Base-by-base conservation (phyloP, 2,888 invertebrate species). In the Bembecia ichneumoniformis region DNA sequence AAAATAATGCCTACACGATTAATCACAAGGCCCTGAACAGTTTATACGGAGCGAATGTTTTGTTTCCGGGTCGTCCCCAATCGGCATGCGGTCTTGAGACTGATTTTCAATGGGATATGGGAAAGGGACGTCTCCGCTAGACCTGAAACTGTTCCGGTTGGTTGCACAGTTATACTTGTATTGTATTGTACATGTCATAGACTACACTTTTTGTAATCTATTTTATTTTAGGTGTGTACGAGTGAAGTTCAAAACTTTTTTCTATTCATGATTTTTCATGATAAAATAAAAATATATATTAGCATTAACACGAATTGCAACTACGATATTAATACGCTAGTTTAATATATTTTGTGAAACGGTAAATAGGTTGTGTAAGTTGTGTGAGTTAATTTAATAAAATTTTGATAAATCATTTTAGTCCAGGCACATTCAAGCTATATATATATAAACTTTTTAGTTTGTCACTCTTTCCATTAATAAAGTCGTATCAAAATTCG, bases 1-100 rank as follows among this genome's bases (percentile, higher is more conserved):
- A 77, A 82, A 87, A 82, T 86, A 86, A 86, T 83, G 77, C 77
- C 70, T 71, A 71, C 75, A 71, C 86, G 77, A 86, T 87, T 86
- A 83, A 87, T 87, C 83, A 86, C 81, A 71, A 75, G 71, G 43
- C 44, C 16, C 47, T n/a, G 35, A 14, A 10, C 28, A 28, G 46
- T 20, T 13, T n/a, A 43, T 17, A 34, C 40, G 45, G 3, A 53
- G 57, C 55, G 55, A 67, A 62, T 63, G 63, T 68, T 69, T 72
- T 73, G 68, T 75, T 68, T 68, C 53, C 57, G 60, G 63, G 67
- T 60, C 59, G 62, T 56, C 50, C 40, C 50, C 47, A 47, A 49
- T 51, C 46, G 35, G 58, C 58, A 60, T 62, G 66, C 63, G 67
- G 67, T 72, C 70, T 69, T 60, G 64, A 67, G 69, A 67, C 67